Conservation (phyloP, 2,113 vertebrate species). For the Gymnobelideus leadbeateri region DNA sequence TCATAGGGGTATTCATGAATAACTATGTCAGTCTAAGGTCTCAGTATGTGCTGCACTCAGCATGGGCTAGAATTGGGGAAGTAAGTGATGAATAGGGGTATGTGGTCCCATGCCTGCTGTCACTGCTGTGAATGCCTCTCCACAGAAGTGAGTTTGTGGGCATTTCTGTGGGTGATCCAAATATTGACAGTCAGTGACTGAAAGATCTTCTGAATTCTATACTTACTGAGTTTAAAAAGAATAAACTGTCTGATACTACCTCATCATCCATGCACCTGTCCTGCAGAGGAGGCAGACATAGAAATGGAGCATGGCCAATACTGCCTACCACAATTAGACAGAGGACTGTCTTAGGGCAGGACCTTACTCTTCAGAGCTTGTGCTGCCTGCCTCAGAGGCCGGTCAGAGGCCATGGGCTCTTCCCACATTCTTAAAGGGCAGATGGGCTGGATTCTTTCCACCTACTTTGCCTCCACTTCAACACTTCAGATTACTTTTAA, state of each 20-base stretch:
- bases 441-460: neutral
- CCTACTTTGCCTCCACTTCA: neutral
- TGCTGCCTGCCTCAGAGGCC: neutral
- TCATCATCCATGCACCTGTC: constrained; percentile 22
- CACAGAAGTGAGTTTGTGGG: neutral
- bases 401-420: neutral
- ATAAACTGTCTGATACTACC: constrained; percentile 17
- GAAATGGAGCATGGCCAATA: neutral
- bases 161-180: neutral
- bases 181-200: constrained; percentile 24
- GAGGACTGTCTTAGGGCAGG: neutral
- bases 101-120: neutral
- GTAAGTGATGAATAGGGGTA: neutral
- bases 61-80: neutral
- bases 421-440: neutral
- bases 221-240: constrained; percentile 5
- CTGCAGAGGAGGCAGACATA: neutral
- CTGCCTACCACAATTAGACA: neutral
- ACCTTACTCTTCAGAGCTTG: neutral
- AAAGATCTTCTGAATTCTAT: constrained; percentile 1
- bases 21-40: neutral
- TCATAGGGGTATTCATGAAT: neutral
- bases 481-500: neutral
- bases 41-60: neutral
- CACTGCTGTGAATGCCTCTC: neutral